Conservation (phyloP, 2,113 vertebrate species). For the Hippocampus guttulatus region DNA sequence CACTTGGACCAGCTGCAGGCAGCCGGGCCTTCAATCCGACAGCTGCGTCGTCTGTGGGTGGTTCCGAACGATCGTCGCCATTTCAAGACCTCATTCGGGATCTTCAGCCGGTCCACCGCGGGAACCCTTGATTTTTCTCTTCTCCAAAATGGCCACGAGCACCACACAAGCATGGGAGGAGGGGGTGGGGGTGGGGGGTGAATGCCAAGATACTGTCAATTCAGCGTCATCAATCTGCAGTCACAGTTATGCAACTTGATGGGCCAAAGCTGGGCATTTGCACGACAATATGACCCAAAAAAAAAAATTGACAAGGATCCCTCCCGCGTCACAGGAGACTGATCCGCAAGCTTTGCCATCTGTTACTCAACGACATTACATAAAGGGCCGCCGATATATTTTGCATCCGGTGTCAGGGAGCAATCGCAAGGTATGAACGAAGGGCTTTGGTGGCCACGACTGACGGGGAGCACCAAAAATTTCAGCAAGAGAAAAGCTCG, state of each 20-base stretch:
- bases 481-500: too few relatives aligned
- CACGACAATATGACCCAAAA: neutral
- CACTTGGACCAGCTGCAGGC: neutral
- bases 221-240: neutral
- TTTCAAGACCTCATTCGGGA: too few relatives aligned
- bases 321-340: neutral
- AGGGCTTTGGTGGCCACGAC: neutral
- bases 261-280: neutral
- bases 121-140: neutral
- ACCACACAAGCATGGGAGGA: neutral
- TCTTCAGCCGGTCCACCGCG: neutral
- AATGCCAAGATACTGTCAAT: neutral
- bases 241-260: neutral
- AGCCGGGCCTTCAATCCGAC: neutral
- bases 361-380: slow-evolving; percentile 22
- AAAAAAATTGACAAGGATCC: neutral
- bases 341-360: slow-evolving; percentile 13
- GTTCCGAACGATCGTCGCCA: neutral
- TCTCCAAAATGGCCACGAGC: too few relatives aligned
- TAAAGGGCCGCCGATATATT: slow-evolving; percentile 12
- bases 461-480: too few relatives aligned
- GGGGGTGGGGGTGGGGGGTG: too few relatives aligned
- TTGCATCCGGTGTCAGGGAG: neutral
- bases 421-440: neutral
- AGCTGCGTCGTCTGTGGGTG: neutral